Percentiles rank a stretch among this genome's conserved stretches.
These are phyloP conservation scores for Lepidostoma basale DNA, from an alignment of 1,140 invertebrate species.

Conservation along the genomic window DNA sequence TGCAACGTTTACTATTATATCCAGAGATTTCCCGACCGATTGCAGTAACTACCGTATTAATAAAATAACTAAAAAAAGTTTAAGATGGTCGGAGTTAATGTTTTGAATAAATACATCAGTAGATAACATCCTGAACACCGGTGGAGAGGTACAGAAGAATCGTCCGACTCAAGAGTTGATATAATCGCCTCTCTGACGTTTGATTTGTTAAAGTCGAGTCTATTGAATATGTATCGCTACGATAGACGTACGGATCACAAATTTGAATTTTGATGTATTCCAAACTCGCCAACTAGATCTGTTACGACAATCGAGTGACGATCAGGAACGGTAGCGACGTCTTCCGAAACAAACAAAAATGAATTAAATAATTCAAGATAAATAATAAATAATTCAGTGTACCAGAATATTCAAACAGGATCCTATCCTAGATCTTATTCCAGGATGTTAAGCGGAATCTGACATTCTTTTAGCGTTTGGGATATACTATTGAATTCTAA, in stretches of 20 bases:
- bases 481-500: too few species aligned
- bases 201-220: conserved; percentile 39
- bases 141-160: neutral
- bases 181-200: conserved; percentile 34
- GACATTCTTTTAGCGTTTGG: too few species aligned
- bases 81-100: too few species aligned
- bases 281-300: conserved; percentile 26
- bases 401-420: too few species aligned
- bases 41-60: too few species aligned
- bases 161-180: neutral
- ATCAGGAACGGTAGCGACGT: conserved; percentile 15
- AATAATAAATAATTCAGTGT: conserved; percentile 12
- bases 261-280: conserved; percentile 44
- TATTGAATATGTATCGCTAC: conserved; percentile 37
- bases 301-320: conserved; percentile 33
- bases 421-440: too few species aligned
- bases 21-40: too few species aligned
- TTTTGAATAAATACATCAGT: too few species aligned
- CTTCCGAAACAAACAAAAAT: neutral
- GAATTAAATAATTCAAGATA: too few species aligned
- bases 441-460: too few species aligned
- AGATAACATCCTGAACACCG: neutral
- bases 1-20: too few species aligned
- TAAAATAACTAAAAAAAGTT: too few species aligned
- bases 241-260: conserved; percentile 8